Percentiles rank a stretch among this genome's conserved stretches.
Conservation (phyloP, 2,888 invertebrate species). For the Sarcophaga rosellei region DNA sequence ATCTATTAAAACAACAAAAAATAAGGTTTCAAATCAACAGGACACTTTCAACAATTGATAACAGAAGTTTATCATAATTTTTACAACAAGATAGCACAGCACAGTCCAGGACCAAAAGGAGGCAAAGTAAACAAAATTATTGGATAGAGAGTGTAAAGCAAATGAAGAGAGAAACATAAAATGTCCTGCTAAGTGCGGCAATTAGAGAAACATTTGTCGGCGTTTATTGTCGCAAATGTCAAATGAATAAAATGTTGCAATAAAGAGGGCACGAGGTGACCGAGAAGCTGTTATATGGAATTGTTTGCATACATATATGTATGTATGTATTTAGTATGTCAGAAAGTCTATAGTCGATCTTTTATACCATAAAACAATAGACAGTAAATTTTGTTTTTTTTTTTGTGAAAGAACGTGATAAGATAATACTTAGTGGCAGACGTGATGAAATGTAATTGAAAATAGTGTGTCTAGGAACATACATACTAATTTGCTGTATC, state of each 20-base stretch:
- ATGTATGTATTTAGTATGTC: too few relatives aligned
- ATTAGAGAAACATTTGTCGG: constrained; percentile 71
- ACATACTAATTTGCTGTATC: constrained; percentile 13
- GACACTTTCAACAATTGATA: constrained; percentile 67
- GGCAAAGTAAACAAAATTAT: constrained; percentile 8
- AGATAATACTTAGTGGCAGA: constrained; percentile 47
- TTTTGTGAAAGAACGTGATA: constrained; percentile 55
- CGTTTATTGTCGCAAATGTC: constrained; percentile 61
- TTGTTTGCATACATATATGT: too few relatives aligned
- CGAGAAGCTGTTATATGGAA: constrained; percentile 21
- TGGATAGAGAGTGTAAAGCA: not conserved
- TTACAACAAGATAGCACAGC: constrained; percentile 5
- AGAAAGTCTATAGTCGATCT: too few relatives aligned
- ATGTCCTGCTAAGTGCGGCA: constrained; percentile 71
- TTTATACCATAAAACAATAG: not conserved
- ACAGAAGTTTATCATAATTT: constrained; percentile 32
- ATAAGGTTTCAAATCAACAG: constrained; percentile 68
- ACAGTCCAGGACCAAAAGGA: constrained; percentile 13
- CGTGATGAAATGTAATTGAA: constrained; percentile 59
- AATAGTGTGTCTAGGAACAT: not conserved
- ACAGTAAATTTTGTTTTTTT: constrained; percentile 51
- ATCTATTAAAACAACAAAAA: constrained; percentile 58
- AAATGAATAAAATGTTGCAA: constrained; percentile 28
- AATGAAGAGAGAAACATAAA: constrained; percentile 59
- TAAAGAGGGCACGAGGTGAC: constrained; percentile 62